Percentiles rank a stretch among this genome's conserved stretches.
Conservation (phyloP, 2,797 vertebrate genomes). For the Spheniscus humboldti region DNA sequence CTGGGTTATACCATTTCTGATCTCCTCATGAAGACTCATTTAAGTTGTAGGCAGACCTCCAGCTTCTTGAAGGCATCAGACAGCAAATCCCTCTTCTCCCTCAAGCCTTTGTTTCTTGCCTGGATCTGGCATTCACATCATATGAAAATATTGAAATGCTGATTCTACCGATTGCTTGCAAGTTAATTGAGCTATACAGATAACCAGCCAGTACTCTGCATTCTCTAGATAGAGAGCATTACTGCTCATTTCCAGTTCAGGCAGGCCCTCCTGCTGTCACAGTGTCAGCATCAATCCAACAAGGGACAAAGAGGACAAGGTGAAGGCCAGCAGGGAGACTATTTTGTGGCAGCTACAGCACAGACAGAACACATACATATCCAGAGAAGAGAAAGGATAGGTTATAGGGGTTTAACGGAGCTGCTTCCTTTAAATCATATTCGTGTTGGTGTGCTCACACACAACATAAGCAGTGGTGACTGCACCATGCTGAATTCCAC, state of each 20-base stretch:
- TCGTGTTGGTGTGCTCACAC: not conserved
- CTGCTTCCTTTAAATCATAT: not conserved
- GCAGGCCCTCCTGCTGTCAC: not conserved
- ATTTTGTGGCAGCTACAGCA: not conserved
- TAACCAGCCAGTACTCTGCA: not conserved
- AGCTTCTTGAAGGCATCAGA: constrained; percentile 9
- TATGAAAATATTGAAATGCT: not conserved
- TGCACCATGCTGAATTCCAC: not conserved
- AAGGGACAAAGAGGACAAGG: not conserved
- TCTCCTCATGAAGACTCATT: not conserved
- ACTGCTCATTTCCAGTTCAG: not conserved
- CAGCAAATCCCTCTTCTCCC: not conserved
- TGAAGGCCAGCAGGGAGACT: not conserved
- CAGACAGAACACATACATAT: not conserved
- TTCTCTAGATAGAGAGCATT: not conserved
- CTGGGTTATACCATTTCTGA: not conserved
- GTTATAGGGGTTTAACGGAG: not conserved
- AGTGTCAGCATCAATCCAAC: not conserved
- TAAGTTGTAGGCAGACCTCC: not conserved
- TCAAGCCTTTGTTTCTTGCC: not conserved
- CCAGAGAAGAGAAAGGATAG: not conserved
- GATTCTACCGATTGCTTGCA: not conserved
- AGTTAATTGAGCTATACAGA: not conserved
- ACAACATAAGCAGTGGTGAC: not conserved
- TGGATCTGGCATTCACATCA: not conserved